phyloP scores from a whole-genome alignment of 2,113 vertebrate species.

The Parus major region DNA sequence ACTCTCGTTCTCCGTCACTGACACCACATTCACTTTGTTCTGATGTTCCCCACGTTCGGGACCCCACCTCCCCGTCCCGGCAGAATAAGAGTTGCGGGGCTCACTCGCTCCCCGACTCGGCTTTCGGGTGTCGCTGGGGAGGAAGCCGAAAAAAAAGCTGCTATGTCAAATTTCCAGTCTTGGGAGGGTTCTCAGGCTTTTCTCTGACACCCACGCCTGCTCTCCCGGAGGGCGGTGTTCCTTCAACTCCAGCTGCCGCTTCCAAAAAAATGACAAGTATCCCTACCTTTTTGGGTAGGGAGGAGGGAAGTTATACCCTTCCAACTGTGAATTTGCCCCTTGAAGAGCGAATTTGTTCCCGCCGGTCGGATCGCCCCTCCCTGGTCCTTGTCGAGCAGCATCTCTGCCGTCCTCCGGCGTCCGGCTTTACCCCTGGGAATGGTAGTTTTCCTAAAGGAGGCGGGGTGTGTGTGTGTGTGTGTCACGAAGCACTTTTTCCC shows the following conservation, averaged over 20 bases:
- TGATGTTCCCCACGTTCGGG: rapidly evolving
- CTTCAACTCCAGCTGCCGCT: not conserved
- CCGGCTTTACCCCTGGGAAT: not conserved
- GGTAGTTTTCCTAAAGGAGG: not conserved
- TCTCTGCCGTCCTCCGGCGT: not conserved
- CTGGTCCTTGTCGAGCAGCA: not conserved
- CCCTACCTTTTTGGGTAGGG: not conserved
- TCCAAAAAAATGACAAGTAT: not conserved
- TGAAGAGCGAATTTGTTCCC: not conserved
- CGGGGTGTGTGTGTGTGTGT: too few species aligned
- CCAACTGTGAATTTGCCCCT: not conserved
- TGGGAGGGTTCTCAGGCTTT: not conserved
- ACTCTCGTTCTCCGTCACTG: not conserved
- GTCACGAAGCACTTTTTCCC: not conserved
- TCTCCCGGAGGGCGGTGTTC: not conserved
- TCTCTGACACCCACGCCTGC: not conserved
- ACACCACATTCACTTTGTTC: not conserved
- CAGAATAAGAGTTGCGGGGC: not conserved
- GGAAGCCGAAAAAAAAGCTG: not conserved
- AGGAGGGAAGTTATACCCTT: not conserved
- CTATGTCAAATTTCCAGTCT: not conserved
- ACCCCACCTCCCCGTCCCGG: not conserved
- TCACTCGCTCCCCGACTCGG: not conserved
- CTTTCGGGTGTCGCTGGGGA: not conserved
- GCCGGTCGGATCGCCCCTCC: too few species aligned